Evolutionary conservation across 2,888 invertebrate genomes (phyloP).

Genomic region (Oxystoma pomonae): DNA sequence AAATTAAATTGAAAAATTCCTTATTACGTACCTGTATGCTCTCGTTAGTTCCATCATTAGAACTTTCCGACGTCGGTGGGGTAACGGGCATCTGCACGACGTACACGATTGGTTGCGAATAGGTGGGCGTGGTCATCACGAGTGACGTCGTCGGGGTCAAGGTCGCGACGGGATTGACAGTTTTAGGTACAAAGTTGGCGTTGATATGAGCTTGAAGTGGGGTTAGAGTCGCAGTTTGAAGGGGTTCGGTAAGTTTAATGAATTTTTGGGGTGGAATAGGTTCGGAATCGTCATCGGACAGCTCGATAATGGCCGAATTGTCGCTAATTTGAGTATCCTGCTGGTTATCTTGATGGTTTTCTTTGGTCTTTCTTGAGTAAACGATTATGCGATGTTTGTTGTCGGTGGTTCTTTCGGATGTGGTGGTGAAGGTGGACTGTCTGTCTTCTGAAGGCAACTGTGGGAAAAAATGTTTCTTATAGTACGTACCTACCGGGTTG

Average conservation of each 20-base stretch:
- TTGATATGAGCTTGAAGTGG: not conserved
- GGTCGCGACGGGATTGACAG: not conserved
- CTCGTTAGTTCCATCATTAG: constrained; percentile 60
- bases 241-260: not conserved
- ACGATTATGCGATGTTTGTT: not conserved
- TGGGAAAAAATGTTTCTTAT: no score
- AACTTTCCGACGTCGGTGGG: constrained; percentile 63
- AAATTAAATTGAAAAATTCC: not conserved
- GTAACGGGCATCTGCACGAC: constrained; percentile 46
- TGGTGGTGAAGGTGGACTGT: constrained; percentile 35
- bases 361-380: not conserved
- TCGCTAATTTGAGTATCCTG: not conserved
- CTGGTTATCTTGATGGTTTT: not conserved
- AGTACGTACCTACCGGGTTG: no score
- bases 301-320: not conserved
- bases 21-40: constrained; percentile 43
- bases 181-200: not conserved
- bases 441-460: constrained; percentile 42
- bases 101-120: constrained; percentile 41
- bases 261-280: not conserved
- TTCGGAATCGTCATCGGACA: not conserved
- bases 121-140: constrained; percentile 35
- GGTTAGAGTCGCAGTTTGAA: not conserved
- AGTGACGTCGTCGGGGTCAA: constrained; percentile 16
- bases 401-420: constrained; percentile 10